Percentiles rank a stretch among this genome's conserved stretches.
Evolutionary conservation across 2,113 vertebrate genomes (phyloP).

Genomic region (Pimephales promelas): DNA sequence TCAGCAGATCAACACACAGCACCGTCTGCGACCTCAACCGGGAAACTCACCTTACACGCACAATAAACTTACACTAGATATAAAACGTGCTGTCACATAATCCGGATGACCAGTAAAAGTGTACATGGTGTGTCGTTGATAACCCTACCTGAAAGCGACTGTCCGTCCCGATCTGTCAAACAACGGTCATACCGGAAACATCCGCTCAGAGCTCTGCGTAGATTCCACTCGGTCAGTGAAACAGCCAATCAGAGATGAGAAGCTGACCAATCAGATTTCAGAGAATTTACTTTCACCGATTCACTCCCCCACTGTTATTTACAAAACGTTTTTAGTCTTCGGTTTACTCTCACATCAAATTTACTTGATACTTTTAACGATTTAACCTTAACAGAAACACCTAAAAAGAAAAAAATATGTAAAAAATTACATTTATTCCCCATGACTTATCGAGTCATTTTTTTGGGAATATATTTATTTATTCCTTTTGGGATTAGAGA

Average conservation of each 20-base stretch:
- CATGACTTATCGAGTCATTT: too few species aligned
- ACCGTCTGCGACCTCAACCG: conserved; percentile 5
- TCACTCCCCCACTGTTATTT: conserved; percentile 6
- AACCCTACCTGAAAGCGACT: conserved; percentile 69
- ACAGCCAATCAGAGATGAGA: conserved; percentile 61
- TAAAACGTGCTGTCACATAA: neutral
- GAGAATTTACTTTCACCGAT: neutral
- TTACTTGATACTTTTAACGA: neutral
- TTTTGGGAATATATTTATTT: too few species aligned
- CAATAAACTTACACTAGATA: neutral
- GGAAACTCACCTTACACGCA: neutral
- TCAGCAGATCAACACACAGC: conserved; percentile 30
- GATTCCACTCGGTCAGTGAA: conserved; percentile 56
- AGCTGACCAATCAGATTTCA: conserved; percentile 58
- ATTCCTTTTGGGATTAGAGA: too few species aligned
- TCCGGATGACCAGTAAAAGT: neutral
- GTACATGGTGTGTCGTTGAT: neutral
- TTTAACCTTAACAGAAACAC: neutral
- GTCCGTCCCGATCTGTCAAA: conserved; percentile 67
- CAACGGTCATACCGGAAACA: conserved; percentile 64
- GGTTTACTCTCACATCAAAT: neutral
- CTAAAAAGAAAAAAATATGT: neutral
- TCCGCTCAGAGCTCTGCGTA: conserved; percentile 3
- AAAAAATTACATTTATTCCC: neutral
- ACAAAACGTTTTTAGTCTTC: neutral